Evolutionary conservation across 2,888 invertebrate genomes (phyloP), one percentile per base, ranked within the genome.

Genomic region (Troglohyphantes excavatus): DNA sequence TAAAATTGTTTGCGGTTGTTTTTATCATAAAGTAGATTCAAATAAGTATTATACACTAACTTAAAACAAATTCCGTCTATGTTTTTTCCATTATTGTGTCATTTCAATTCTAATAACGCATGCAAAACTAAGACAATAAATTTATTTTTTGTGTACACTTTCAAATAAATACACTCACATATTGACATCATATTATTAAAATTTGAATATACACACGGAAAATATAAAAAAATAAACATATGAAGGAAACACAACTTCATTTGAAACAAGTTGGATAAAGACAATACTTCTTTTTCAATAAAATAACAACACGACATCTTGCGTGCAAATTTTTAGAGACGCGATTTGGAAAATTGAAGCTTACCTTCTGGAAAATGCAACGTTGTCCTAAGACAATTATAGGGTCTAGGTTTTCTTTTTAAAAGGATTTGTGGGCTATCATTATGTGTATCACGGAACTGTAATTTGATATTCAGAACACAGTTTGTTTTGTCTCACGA

Each of bases 291-390:
- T 39, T 33, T 23, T 19, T 63, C 67, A 78, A 84, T 75, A 72
- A 84, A 29, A 65, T 29, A 26, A 53, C 13, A 21, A 63, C 88
- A 88, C 88, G 88, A 61, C 27, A 88, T 29, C 33, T 88, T 39
- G 88, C 88, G 88, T 88, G 88, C 43, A 29, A 72, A 65, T 65
- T 26, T 21, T 59, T 65, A 65, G 53, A 33, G 33, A 79, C 27
- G 65, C 79, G 33, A 87, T 73, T 79, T 65, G 53, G 75, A 82
- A 81, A 81, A 88, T 75, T 82, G 82, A 63, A 75, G 82, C 78
- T 86, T 82, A 68, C 68, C 39, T 63, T 86, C 27, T 26, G 65
- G 65, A 88, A 88, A 75, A 67, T 82, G 43, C 39, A 43, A 82
- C 81, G 46, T 67, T 75, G 61, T 33, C 72, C 26, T 61, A 19